Evolutionary conservation across 1,140 invertebrate species (phyloP), one percentile per base, ranked within the genome.

Genomic region (Apis florea): DNA sequence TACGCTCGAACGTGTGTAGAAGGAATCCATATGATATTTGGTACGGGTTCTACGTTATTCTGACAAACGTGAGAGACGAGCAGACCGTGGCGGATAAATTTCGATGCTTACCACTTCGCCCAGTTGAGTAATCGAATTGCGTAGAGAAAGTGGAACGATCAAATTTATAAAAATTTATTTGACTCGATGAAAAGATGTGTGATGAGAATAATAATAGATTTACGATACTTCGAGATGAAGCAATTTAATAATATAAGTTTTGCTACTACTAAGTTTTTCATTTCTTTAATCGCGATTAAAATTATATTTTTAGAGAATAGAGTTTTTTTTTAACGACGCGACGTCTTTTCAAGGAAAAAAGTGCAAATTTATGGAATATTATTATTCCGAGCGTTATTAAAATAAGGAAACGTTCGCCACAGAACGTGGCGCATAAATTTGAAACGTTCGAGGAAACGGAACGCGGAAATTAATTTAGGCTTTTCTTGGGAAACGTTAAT

Each of bases 381-480:
- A 40, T 40, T 40, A 6, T 40, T 40, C 31, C 31, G 4, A 40
- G 31, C 31, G 31, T 40, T 40, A 40, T 24, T n/a, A n/a, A 69
- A 59, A 2, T 17, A 49, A 47, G 17, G 17, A 47, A 56, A n/a
- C 9, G 15, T 17, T 26, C 10, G 10, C n/a, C 47, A 17, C 8
- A 17, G 8, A 15, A 40, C 11, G 1, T 3, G 10, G 17, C 4
- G 53, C 13, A 51, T 53, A 67, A 81, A 64, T 26, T 66, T 64
- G 58, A 59, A 81, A 67, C 10, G 17, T 17, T 15, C 51, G 40
- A 40, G 53, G n/a, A 13, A 61, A 12, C 2, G 77, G 77, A 72
- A 81, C 49, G 40, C 47, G 47, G 72, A 75, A 81, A 75, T 63
- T 79, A 79, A 79, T 81, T 81, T 64, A 26, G 53, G 47, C 63